These are phyloP conservation scores for Opisthocomus hoazin DNA, from an alignment of 2,113 vertebrate species.

Conservation along the genomic window DNA sequence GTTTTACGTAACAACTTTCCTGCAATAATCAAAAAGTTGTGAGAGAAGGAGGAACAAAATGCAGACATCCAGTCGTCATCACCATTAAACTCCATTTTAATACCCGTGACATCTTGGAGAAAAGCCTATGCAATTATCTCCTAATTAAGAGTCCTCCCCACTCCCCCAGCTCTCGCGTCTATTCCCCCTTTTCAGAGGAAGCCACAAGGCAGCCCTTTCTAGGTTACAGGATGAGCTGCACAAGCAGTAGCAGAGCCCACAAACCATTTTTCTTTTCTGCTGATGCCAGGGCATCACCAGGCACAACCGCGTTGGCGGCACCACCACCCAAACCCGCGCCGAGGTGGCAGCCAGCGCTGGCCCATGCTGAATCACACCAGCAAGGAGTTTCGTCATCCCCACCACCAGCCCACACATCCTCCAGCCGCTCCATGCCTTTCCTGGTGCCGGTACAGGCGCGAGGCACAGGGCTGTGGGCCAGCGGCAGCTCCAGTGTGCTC, in stretches of 20 bases:
- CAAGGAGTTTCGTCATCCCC: background rate
- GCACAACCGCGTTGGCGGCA: accelerated
- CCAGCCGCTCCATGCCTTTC: background rate
- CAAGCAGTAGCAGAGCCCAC: background rate
- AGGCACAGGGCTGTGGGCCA: too few species aligned
- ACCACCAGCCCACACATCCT: background rate
- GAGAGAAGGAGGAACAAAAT: background rate
- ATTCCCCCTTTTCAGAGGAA: background rate
- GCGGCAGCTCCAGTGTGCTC: too few species aligned
- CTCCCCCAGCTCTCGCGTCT: background rate
- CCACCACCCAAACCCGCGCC: accelerated
- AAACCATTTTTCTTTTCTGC: background rate
- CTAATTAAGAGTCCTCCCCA: background rate
- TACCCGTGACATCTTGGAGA: background rate
- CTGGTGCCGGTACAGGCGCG: accelerated
- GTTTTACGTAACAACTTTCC: background rate
- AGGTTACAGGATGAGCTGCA: background rate
- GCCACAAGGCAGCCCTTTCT: background rate
- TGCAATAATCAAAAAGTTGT: background rate
- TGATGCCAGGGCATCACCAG: background rate
- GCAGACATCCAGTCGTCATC: background rate
- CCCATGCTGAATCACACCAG: background rate
- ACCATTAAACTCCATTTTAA: background rate
- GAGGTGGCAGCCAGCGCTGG: background rate
- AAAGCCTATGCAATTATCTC: background rate